These are phyloP conservation scores for Aplocera efformata DNA, from an alignment of 2,888 invertebrate species.

Conservation along the genomic window DNA sequence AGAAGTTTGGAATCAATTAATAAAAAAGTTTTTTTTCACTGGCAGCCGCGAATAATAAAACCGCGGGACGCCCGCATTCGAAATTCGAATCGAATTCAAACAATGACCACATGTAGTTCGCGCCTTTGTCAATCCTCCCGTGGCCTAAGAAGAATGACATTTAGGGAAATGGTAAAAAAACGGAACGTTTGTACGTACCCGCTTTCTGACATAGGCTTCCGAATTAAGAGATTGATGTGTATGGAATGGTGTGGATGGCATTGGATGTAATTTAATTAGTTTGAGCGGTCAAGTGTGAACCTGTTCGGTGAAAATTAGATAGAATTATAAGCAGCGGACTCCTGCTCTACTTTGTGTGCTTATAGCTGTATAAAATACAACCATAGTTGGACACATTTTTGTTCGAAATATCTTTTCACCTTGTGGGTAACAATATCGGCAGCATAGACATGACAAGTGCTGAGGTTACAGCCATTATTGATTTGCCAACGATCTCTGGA, in stretches of 20 bases:
- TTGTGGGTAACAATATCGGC: too few species aligned
- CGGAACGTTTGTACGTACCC: slow-evolving; percentile 43
- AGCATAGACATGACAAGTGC: too few species aligned
- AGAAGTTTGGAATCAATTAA: slow-evolving; percentile 56
- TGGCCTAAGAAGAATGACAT: slow-evolving; percentile 59
- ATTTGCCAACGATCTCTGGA: too few species aligned
- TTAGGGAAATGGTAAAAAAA: slow-evolving; percentile 51
- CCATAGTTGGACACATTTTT: too few species aligned
- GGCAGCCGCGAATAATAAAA: slow-evolving; percentile 71
- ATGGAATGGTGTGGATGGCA: slow-evolving; percentile 15
- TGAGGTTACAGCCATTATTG: too few species aligned
- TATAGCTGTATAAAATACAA: too few species aligned
- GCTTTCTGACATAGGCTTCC: slow-evolving; percentile 56
- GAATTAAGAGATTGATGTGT: slow-evolving; percentile 47
- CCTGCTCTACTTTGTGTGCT: too few species aligned
- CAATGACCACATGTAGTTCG: slow-evolving; percentile 69
- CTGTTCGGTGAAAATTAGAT: neutral
- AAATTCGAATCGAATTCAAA: slow-evolving; percentile 67
- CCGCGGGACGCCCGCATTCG: slow-evolving; percentile 67
- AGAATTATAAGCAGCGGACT: neutral
- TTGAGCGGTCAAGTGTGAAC: slow-evolving; percentile 36
- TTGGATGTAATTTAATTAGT: slow-evolving; percentile 44
- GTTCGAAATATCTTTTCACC: too few species aligned
- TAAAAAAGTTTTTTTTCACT: slow-evolving; percentile 63
- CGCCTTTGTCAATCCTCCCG: slow-evolving; percentile 52